These are phyloP conservation scores for Poeciliopsis retropinna DNA, from an alignment of 2,113 vertebrate genomes.

Conservation along the genomic window DNA sequence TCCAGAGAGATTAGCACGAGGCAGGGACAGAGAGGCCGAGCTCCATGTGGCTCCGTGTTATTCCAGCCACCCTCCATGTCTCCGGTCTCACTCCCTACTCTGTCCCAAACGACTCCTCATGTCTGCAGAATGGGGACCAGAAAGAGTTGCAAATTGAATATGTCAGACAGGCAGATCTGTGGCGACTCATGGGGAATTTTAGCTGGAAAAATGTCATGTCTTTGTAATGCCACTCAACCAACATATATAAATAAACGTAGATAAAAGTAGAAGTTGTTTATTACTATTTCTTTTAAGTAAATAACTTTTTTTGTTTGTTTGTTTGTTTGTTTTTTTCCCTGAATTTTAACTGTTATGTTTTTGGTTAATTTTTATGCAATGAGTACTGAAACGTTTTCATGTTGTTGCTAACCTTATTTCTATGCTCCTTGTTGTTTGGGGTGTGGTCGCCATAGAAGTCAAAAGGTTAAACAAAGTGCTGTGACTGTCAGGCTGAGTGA, in stretches of 20 bases:
- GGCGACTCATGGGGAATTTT: constrained; percentile 73
- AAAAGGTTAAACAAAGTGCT: constrained; percentile 96
- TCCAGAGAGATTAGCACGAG: constrained; percentile 80
- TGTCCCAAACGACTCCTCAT: constrained; percentile 72
- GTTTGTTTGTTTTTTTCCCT: background rate
- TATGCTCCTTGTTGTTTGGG: constrained; percentile 77
- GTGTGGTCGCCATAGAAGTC: constrained; percentile 83
- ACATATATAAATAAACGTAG: constrained; percentile 68
- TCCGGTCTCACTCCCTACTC: constrained; percentile 70
- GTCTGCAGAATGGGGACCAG: constrained; percentile 67
- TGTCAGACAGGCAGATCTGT: constrained; percentile 78
- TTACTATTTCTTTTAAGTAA: constrained; percentile 13
- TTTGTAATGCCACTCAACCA: constrained; percentile 69
- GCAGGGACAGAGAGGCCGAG: constrained; percentile 70
- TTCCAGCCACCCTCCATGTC: constrained; percentile 63
- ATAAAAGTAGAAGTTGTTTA: constrained; percentile 63
- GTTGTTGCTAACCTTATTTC: constrained; percentile 61
- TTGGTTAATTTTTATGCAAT: constrained; percentile 33
- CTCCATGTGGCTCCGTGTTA: constrained; percentile 68
- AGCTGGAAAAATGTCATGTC: constrained; percentile 67
- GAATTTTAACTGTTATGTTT: background rate
- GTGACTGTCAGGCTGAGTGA: constrained; percentile 94
- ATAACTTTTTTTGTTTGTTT: constrained; percentile 38
- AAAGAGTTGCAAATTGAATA: constrained; percentile 82
- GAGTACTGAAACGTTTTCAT: constrained; percentile 57